phyloP scores from a whole-genome alignment of 2,113 vertebrate species.

The Eurystomus gularis region DNA sequence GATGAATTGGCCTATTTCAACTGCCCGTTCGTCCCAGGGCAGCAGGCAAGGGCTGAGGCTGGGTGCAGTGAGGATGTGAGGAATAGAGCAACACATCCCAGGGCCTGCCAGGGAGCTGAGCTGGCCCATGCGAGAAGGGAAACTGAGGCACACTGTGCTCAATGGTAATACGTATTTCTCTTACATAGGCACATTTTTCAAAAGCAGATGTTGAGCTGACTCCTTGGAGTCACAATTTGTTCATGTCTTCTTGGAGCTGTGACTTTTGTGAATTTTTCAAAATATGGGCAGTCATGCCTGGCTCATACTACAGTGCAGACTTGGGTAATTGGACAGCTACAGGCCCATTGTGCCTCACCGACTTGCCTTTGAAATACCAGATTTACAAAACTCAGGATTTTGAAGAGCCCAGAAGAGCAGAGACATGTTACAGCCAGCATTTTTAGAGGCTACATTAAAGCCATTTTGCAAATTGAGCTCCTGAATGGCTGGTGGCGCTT shows the following conservation, averaged over 20 bases:
- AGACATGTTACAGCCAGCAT: not conserved
- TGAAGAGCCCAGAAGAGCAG: not conserved
- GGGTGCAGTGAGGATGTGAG: not conserved
- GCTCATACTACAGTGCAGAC: accelerated
- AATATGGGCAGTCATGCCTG: not conserved
- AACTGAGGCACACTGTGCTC: not conserved
- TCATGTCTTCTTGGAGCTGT: not conserved
- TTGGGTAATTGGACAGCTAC: accelerated
- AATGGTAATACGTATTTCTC: accelerated
- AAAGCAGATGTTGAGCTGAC: not conserved
- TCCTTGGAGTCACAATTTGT: not conserved
- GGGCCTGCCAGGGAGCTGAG: not conserved
- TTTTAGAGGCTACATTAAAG: not conserved
- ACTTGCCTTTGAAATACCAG: not conserved
- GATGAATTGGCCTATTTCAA: not conserved
- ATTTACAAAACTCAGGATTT: not conserved
- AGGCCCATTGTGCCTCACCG: not conserved
- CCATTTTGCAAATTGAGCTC: not conserved
- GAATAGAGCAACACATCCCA: not conserved
- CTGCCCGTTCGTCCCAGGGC: accelerated
- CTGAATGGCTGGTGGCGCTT: not conserved
- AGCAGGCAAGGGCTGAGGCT: not conserved
- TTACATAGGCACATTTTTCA: not conserved
- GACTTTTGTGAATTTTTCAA: not conserved
- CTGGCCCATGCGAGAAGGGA: accelerated